These are phyloP conservation scores for Pachliopta kotzebuea DNA, from an alignment of 2,888 invertebrate species.

Conservation along the genomic window DNA sequence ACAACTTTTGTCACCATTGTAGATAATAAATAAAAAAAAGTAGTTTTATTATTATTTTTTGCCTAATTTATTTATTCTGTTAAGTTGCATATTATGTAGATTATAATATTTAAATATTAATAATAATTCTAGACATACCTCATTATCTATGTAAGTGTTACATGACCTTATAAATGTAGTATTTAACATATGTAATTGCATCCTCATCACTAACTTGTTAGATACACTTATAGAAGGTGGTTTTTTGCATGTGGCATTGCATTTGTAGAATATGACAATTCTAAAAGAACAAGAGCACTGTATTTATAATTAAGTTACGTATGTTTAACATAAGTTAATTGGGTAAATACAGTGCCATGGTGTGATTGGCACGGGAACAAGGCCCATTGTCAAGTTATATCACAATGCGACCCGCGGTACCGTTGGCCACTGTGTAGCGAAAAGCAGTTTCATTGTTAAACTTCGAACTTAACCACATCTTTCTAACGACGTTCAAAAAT, in stretches of 20 bases:
- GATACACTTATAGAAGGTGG: background rate
- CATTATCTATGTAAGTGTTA: slow-evolving; percentile 1
- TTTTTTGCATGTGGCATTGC: background rate
- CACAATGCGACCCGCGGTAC: slow-evolving; percentile 33
- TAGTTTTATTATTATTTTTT: too few species aligned
- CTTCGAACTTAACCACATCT: slow-evolving; percentile 1
- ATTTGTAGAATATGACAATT: too few species aligned
- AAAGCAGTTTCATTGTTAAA: slow-evolving; percentile 29
- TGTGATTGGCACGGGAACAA: slow-evolving; percentile 25
- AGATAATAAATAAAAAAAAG: too few species aligned
- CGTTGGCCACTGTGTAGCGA: slow-evolving; percentile 28
- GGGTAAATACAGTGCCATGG: slow-evolving; percentile 6
- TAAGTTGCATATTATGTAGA: too few species aligned
- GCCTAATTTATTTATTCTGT: too few species aligned
- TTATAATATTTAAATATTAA: too few species aligned
- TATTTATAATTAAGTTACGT: too few species aligned
- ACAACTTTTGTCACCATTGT: too few species aligned
- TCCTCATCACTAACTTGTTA: background rate
- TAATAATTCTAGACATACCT: background rate
- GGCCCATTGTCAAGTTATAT: slow-evolving; percentile 33
- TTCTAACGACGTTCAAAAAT: background rate
- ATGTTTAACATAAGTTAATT: slow-evolving; percentile 7
- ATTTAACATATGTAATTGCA: background rate
- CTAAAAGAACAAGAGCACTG: too few species aligned
- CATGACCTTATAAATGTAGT: slow-evolving; percentile 1